Base-by-base conservation (phyloP, 2,797 vertebrate genomes). In the Meriones psammophilus region DNA sequence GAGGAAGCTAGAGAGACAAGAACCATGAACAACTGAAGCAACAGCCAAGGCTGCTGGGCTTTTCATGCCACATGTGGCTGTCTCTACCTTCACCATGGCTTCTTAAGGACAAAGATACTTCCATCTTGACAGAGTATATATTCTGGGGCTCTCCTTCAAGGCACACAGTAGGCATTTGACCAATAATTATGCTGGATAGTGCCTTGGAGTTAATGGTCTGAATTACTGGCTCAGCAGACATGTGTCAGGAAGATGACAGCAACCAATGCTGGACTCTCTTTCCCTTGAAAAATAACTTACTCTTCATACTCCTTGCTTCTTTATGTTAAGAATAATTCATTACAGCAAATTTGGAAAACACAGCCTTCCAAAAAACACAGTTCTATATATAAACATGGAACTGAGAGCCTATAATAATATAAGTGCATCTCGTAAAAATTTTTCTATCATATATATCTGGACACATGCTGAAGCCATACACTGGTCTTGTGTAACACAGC, bases 261-360 rank as follows among this genome's bases (percentile, higher is more conserved):
- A 81, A 33, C 7, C 30, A 46, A 79, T 36, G 62, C 71, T n/a
- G 7, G 22, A 33, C 5, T 66, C 68, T 71, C 69, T 87, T 58
- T 66, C 39, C 66, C 39, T 62, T 64, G 58, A 83, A 54, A 97
- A 92, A 56, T 22, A 81, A 60, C 2, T 2, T 79, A 79, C 8
- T 8, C 50, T 50, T 39, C 1, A n/a, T 42, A 50, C 33, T 83
- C 73, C 14, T 76, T 5, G 64, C 14, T 4, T 20, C 42, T 18
- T 93, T 26, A 36, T 77, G 24, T 39, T 58, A n/a, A 92, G 73
- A 68, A 56, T n/a, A 71, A 71, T 46, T 87, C 89, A 91, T 33
- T 80, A n/a, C 2, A 79, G 18, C 58, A 92, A 89, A 84, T 24
- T 12, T 30, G 71, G 78, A 81, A 95, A 88, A 91, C 7, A 36